These are phyloP conservation scores for Drosophila kohkoa DNA, from an alignment of 1,140 invertebrate genomes.

Conservation along the genomic window DNA sequence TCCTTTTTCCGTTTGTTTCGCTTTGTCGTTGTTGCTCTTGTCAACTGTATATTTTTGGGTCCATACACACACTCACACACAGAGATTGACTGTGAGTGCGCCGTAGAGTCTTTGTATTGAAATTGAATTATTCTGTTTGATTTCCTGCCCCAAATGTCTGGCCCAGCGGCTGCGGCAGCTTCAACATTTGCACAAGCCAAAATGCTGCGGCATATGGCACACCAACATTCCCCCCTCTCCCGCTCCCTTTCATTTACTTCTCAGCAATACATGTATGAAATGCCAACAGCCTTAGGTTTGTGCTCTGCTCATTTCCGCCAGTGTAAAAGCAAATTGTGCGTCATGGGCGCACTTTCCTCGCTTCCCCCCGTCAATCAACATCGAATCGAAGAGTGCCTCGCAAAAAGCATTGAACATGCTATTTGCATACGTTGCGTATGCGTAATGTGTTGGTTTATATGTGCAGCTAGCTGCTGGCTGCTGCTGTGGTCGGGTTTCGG, in stretches of 20 bases:
- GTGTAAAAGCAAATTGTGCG: slow-evolving; percentile 42
- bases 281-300: slow-evolving; percentile 41
- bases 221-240: slow-evolving; percentile 11
- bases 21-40: slow-evolving; percentile 21
- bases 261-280: slow-evolving; percentile 5
- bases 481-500: slow-evolving; percentile 42
- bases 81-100: slow-evolving; percentile 44
- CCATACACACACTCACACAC: background rate
- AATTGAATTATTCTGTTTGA: slow-evolving; percentile 84
- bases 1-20: slow-evolving; percentile 59
- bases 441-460: slow-evolving; percentile 19
- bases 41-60: slow-evolving; percentile 35
- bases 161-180: slow-evolving; percentile 22
- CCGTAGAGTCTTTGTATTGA: slow-evolving; percentile 66
- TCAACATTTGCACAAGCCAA: slow-evolving; percentile 64
- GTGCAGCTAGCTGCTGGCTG: slow-evolving; percentile 13
- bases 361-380: slow-evolving; percentile 2
- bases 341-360: background rate
- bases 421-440: slow-evolving; percentile 63
- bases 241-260: background rate
- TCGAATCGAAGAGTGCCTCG: slow-evolving; percentile 56
- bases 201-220: slow-evolving; percentile 70
- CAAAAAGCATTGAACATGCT: slow-evolving; percentile 32
- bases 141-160: slow-evolving; percentile 60
- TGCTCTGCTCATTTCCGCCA: slow-evolving; percentile 54